Evolutionary conservation across 2,888 invertebrate species (phyloP).

Genomic region (Leptinotarsa haldemani): DNA sequence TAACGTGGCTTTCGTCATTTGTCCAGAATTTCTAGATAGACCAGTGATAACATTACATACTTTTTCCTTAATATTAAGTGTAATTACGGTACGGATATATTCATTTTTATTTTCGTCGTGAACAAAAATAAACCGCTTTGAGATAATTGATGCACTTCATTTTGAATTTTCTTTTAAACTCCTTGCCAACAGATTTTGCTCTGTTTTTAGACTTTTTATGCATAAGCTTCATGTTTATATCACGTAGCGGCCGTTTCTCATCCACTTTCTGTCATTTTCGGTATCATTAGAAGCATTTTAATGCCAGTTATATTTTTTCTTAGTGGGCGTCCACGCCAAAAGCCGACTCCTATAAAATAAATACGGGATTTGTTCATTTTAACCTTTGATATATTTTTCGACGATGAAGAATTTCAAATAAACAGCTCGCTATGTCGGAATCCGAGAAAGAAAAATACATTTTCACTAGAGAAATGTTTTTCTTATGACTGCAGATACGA

Average conservation of each 20-base stretch:
- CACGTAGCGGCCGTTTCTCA: conserved; percentile 32
- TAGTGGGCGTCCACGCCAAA: conserved; percentile 6
- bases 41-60: no score
- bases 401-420: not conserved
- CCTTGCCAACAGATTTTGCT: conserved; percentile 47
- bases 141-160: conserved; percentile 41
- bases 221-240: conserved; percentile 45
- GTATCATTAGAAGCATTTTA: conserved; percentile 35
- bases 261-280: conserved; percentile 36
- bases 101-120: conserved; percentile 14
- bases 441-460: not conserved
- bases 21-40: no score
- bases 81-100: not conserved
- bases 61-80: not conserved
- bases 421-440: not conserved
- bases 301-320: conserved; percentile 24
- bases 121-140: conserved; percentile 27
- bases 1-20: no score
- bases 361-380: conserved; percentile 14
- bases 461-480: not conserved
- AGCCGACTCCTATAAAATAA: conserved; percentile 4
- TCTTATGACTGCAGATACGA: no score
- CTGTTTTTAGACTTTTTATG: conserved; percentile 48
- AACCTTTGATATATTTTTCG: conserved; percentile 6
- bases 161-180: conserved; percentile 49